Evolutionary conservation across 2,888 invertebrate genomes (phyloP), one percentile per base, ranked within the genome.

Genomic region (Axea sp.): DNA sequence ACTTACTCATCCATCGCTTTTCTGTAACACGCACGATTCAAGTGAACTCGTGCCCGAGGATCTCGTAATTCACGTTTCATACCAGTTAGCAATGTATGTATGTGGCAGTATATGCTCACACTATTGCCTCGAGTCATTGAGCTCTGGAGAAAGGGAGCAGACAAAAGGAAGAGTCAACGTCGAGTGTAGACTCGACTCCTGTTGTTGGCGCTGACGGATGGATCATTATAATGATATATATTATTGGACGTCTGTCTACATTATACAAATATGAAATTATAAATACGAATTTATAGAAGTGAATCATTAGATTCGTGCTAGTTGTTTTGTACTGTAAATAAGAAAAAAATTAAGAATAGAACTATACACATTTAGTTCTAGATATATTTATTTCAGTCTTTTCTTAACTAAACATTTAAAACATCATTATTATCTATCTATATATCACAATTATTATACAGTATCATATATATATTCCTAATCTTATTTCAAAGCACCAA

Each of bases 21-120:
- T 53, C 49, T 28, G 15, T 24, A 41, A 43, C 39, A 22, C 60
- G 51, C 65, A 33, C 30, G 67, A 12, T 49, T 49, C 57, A 57
- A 51, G 33, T 65, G 60, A 65, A 59, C 53, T 41, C 47, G 57
- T 57, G 64, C 57, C 72, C 55, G 73, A 67, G 67, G 55, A 67
- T 73, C 65, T 67, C 60, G 73, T 73, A 73, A 73, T 73, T 67
- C 67, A 67, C 62, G 67, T 73, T 51, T 67, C 72, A 35, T 64
- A 64, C 64, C 43, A 59, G 72, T 39, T 51, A 53, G 39, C 41
- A 28, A 22, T 31, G 47, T 39, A 55, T 12, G 49, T 9, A 53
- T 31, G 17, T 41, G 60, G 31, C 60, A 41, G 35, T 59, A 8
- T 41, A 59, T 51, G 51, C 51, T 49, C 28, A 41, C 51, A 47